Evolutionary conservation across 2,113 vertebrate species (phyloP).

Genomic region (Misgurnus mizolepis): DNA sequence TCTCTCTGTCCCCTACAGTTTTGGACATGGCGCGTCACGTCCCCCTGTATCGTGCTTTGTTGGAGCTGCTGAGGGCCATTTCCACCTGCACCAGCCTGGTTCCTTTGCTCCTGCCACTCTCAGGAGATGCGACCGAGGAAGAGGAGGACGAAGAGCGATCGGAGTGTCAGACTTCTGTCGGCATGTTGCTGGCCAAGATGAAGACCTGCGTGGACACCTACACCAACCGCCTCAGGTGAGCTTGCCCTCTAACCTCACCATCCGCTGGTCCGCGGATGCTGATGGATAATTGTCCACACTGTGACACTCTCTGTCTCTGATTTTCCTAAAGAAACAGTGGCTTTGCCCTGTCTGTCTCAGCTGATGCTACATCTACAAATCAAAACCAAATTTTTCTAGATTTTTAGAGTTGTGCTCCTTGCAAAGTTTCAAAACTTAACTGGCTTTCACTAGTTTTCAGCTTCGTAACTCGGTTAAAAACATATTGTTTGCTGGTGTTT

Average conservation of each 20-base stretch:
- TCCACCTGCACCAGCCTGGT: slow-evolving; percentile 91
- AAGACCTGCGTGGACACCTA: slow-evolving; percentile 99
- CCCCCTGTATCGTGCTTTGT: slow-evolving; percentile 90
- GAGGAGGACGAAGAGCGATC: slow-evolving; percentile 87
- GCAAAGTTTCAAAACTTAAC: neutral
- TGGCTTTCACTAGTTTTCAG: neutral
- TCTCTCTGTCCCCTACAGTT: slow-evolving; percentile 71
- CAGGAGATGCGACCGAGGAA: slow-evolving; percentile 76
- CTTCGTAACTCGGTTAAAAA: too few species aligned
- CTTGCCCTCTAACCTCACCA: neutral
- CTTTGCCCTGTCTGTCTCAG: neutral
- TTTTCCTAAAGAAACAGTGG: neutral
- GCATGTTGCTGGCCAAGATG: slow-evolving; percentile 96
- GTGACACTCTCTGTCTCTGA: neutral
- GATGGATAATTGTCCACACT: neutral
- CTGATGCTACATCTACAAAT: slow-evolving; percentile 8
- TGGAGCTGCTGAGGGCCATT: slow-evolving; percentile 93
- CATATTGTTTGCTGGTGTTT: too few species aligned
- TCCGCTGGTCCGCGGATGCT: neutral
- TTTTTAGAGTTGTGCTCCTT: neutral
- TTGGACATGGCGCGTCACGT: slow-evolving; percentile 98
- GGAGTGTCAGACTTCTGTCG: slow-evolving; percentile 92
- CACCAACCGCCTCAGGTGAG: slow-evolving; percentile 92
- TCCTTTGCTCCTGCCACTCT: slow-evolving; percentile 89
- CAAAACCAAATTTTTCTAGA: neutral